These are phyloP conservation scores for Leptinotarsa defecta DNA, from an alignment of 1,140 invertebrate genomes.

Conservation along the genomic window DNA sequence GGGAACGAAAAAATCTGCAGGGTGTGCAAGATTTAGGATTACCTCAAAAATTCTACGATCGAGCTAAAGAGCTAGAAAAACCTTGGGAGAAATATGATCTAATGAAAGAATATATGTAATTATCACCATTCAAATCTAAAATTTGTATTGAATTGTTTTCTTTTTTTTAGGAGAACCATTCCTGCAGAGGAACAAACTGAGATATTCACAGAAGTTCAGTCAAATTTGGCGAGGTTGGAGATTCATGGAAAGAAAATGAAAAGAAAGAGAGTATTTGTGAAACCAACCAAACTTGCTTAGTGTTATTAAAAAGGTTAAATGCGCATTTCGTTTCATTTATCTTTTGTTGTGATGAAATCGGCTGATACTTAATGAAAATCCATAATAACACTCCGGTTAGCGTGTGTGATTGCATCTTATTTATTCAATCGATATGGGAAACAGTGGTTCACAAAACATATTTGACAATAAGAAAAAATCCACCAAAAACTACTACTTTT, in stretches of 20 bases:
- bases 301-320: background rate
- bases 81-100: slow-evolving; percentile 92
- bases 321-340: background rate
- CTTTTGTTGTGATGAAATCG: no score
- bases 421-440: no score
- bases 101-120: slow-evolving; percentile 88
- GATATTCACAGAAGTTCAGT: slow-evolving; percentile 83
- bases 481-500: no score
- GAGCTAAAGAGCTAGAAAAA: slow-evolving; percentile 64
- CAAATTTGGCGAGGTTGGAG: slow-evolving; percentile 74
- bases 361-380: no score
- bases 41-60: slow-evolving; percentile 65
- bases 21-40: slow-evolving; percentile 73
- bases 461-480: no score
- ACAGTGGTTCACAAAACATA: no score
- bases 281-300: slow-evolving; percentile 66
- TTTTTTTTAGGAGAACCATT: slow-evolving; percentile 69
- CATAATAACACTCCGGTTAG: no score
- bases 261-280: slow-evolving; percentile 68
- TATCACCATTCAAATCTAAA: slow-evolving; percentile 12
- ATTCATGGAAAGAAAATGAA: slow-evolving; percentile 68
- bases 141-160: background rate
- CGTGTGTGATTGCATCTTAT: no score
- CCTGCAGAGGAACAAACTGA: slow-evolving; percentile 84
- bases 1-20: slow-evolving; percentile 80